These are phyloP conservation scores for Sylvia atricapilla DNA, from an alignment of 2,113 vertebrate genomes.

Conservation along the genomic window DNA sequence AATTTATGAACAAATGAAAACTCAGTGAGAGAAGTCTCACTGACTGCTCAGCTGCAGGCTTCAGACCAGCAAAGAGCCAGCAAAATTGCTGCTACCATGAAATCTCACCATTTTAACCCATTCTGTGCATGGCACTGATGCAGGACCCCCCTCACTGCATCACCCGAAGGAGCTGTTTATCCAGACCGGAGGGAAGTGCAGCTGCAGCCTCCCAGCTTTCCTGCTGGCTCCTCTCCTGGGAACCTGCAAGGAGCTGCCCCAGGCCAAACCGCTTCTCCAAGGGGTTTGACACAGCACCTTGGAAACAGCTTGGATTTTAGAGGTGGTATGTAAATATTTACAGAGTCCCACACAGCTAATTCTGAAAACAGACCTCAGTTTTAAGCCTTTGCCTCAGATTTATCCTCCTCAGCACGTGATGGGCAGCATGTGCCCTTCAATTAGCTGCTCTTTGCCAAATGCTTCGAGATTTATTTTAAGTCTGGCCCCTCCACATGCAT, in stretches of 20 bases:
- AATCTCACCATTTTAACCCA: background rate
- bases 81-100: background rate
- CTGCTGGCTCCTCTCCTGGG: background rate
- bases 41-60: background rate
- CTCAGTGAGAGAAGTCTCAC: background rate
- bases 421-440: background rate
- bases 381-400: background rate
- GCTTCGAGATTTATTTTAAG: slow-evolving; percentile 13
- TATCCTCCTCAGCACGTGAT: background rate
- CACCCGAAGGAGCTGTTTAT: background rate
- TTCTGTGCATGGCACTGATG: background rate
- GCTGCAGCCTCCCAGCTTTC: background rate
- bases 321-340: background rate
- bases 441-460: slow-evolving; percentile 15
- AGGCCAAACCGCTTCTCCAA: background rate
- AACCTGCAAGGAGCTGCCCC: rapidly evolving
- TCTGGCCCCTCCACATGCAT: background rate
- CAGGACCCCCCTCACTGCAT: background rate
- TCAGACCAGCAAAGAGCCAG: background rate
- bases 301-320: background rate
- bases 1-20: background rate
- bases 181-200: background rate
- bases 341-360: background rate
- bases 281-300: background rate
- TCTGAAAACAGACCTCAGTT: rapidly evolving